Evolutionary conservation across 2,797 vertebrate species (phyloP).

Genomic region (Syncerus caffer): DNA sequence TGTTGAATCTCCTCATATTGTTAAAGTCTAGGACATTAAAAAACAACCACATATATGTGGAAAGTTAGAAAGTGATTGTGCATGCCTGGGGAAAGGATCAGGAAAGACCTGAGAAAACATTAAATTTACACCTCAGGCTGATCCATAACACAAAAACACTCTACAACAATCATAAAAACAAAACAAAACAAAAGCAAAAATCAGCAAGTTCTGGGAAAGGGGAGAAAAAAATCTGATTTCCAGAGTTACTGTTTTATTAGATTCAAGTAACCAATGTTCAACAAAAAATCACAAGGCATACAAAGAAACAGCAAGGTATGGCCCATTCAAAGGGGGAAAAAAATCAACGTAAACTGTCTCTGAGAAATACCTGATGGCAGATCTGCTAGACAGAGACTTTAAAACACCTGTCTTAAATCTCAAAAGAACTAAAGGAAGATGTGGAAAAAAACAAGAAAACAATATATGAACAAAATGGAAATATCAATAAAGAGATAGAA

Average conservation of each 20-base stretch:
- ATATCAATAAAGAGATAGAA: not conserved
- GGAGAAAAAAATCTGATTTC: not conserved
- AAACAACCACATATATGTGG: not conserved
- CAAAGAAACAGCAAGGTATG: constrained; percentile 5
- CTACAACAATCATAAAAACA: not conserved
- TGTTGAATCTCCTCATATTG: not conserved
- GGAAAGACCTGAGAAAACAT: not conserved
- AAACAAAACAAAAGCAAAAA: not conserved
- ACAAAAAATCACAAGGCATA: not conserved
- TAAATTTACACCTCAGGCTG: not conserved
- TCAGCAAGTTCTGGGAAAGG: not conserved
- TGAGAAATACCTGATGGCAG: not conserved
- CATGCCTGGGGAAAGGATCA: not conserved
- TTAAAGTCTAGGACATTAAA: not conserved
- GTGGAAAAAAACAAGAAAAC: not conserved
- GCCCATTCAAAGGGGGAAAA: not conserved
- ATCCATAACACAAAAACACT: not conserved
- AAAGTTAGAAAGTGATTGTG: not conserved
- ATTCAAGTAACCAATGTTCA: not conserved
- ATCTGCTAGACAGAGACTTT: not conserved
- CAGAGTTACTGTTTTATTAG: not conserved
- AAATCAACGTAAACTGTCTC: not conserved
- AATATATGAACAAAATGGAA: not conserved
- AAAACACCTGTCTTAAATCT: not conserved
- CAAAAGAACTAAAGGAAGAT: not conserved